A percentile compares a stretch with the other conserved stretches of the same genome.
Evolutionary conservation across 2,888 invertebrate genomes (phyloP).

Genomic region (Chymomyza amoena): DNA sequence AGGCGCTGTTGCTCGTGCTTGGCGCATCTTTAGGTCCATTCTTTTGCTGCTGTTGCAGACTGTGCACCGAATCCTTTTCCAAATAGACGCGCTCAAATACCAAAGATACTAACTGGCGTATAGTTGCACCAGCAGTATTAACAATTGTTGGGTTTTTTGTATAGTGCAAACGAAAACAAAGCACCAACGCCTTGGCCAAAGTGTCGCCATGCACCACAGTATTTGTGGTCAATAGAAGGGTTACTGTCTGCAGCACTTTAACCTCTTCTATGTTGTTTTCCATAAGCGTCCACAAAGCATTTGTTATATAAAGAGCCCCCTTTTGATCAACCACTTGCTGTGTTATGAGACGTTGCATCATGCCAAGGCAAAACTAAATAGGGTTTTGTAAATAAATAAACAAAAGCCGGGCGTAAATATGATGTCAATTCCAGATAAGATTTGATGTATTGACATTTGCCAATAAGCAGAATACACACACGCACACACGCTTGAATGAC

Average conservation of each 20-base stretch:
- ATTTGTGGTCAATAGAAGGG: slow-evolving; percentile 96
- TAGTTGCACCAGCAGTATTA: slow-evolving; percentile 98
- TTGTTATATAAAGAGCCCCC: slow-evolving; percentile 95
- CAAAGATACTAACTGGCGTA: slow-evolving; percentile 94
- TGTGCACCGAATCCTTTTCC: slow-evolving; percentile 67
- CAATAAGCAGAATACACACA: not conserved
- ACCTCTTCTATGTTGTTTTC: slow-evolving; percentile 97
- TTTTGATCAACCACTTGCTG: slow-evolving; percentile 93
- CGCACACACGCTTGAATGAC: slow-evolving; percentile 28
- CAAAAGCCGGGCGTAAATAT: not conserved
- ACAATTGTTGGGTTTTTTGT: slow-evolving; percentile 96
- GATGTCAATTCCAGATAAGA: not conserved
- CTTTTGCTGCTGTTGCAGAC: slow-evolving; percentile 53
- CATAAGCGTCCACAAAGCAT: slow-evolving; percentile 95
- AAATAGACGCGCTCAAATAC: slow-evolving; percentile 90
- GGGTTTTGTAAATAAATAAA: not conserved
- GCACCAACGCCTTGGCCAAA: slow-evolving; percentile 92
- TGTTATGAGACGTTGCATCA: slow-evolving; percentile 95
- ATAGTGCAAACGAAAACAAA: slow-evolving; percentile 98
- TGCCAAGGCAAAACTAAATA: slow-evolving; percentile 90
- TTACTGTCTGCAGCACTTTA: slow-evolving; percentile 96
- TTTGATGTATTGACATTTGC: not conserved
- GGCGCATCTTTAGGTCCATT: slow-evolving; percentile 19
- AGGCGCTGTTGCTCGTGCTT: slow-evolving; percentile 33
- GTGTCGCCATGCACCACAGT: slow-evolving; percentile 96